Percentiles rank a stretch among this genome's conserved stretches.
Conservation (phyloP, 1,140 invertebrate species). For the Drosophila seguyi region DNA sequence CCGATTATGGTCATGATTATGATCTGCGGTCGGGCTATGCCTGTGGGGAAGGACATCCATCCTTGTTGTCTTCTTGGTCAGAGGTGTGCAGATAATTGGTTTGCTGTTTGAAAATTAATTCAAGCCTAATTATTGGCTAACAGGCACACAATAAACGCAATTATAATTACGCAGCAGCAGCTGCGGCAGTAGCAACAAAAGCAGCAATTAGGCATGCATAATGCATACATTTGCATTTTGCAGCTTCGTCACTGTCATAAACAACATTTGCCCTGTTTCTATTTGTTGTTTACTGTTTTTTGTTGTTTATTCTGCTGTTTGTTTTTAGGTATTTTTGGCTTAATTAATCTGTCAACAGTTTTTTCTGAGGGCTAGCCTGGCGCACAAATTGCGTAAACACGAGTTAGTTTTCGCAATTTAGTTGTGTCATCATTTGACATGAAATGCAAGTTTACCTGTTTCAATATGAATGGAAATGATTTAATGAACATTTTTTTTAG, state of each 20-base stretch:
- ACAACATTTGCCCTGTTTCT: constrained; percentile 4
- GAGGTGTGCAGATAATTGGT: constrained; percentile 72
- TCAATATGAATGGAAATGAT: background rate
- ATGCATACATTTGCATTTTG: constrained; percentile 50
- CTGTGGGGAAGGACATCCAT: background rate
- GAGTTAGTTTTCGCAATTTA: constrained; percentile 10
- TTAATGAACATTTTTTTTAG: constrained; percentile 1
- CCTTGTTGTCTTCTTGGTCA: constrained; percentile 3
- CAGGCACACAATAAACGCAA: constrained; percentile 71
- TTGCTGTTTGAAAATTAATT: constrained; percentile 77
- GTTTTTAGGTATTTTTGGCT: constrained; percentile 21
- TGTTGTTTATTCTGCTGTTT: constrained; percentile 2
- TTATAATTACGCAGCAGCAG: constrained; percentile 58
- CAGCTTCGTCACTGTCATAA: constrained; percentile 45
- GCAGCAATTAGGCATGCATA: constrained; percentile 63
- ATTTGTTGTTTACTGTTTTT: constrained; percentile 25
- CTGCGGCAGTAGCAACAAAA: constrained; percentile 46
- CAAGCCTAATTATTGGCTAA: constrained; percentile 74
- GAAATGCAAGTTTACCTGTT: background rate
- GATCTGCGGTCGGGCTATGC: background rate
- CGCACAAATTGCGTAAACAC: background rate
- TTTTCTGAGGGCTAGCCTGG: background rate
- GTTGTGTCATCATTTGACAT: constrained; percentile 31
- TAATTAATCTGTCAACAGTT: constrained; percentile 53
- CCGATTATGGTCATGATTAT: constrained; percentile 1